Base-by-base conservation (phyloP, 2,888 invertebrate genomes). In the Eudemis profundana region DNA sequence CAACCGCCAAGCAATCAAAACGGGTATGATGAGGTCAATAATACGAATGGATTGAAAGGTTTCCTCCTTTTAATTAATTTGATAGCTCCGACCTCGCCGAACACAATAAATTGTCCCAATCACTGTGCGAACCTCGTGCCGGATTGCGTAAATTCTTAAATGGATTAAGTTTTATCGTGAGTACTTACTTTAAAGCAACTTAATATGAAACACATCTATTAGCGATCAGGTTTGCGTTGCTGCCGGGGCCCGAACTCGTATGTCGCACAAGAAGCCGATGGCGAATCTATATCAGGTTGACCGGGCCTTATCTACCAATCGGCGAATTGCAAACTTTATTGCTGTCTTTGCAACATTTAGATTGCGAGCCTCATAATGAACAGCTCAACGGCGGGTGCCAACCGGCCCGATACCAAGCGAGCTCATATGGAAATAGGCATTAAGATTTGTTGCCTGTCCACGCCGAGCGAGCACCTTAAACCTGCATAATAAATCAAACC, bases 51-150 rank as follows among this genome's bases (percentile, higher is more conserved):
- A 59, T 38, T 44, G 64, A 51, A 50, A 64, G 21, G 27, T 51
- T 59, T 50, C 56, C 38, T 65, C 53, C 19, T 62, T 56, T 57
- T 44, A 61, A 57, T 62, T 57, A 66, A 57, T 60, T 40, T 33
- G 49, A 54, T 46, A 17, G 42, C 10, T 76, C 71, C 74, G 83
- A 78, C 89, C 89, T 89, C 86, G 86, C 27, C 21, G 65, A 71
- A 74, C 68, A 78, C 76, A 82, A 83, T 83, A 83, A 82, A 79
- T 76, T 72, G 70, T 78, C 75, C 72, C 78, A 79, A 82, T 84
- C 85, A 82, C 79, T 78, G 78, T 79, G 66, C 75, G 77, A 85
- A 82, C 86, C 89, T 86, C 86, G 86, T 81, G 82, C 87, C 73
- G 83, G 68, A 79, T 87, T 87, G 86, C 88, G 87, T 86, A 87